phyloP scores from a whole-genome alignment of 2,888 invertebrate species.

The Glomeris marginata region DNA sequence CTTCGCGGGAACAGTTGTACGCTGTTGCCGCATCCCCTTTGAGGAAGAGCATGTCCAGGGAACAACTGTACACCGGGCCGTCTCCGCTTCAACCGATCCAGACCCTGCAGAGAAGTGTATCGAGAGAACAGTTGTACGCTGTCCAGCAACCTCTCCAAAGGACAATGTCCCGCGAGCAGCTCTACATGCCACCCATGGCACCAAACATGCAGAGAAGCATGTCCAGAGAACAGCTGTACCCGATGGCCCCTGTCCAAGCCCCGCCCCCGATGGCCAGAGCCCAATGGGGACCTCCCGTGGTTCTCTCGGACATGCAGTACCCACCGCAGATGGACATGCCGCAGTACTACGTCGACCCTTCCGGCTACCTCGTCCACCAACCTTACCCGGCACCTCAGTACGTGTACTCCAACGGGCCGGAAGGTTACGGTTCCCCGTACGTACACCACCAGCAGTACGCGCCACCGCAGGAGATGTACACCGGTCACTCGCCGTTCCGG shows the following conservation, averaged over 20 bases:
- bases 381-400: conserved; percentile 6
- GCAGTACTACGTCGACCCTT: conserved; percentile 12
- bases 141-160: conserved; percentile 1
- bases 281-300: neutral
- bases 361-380: conserved; percentile 9
- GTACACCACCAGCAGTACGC: conserved; percentile 6
- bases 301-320: neutral
- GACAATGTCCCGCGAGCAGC: neutral
- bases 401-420: neutral
- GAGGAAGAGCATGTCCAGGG: neutral
- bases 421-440: neutral
- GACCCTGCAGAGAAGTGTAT: conserved; percentile 4
- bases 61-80: neutral
- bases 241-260: neutral
- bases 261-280: neutral
- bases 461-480: neutral
- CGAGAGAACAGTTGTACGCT: conserved; percentile 7
- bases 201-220: neutral
- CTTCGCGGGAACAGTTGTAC: neutral
- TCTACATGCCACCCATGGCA: neutral
- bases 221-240: conserved; percentile 1
- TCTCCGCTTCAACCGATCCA: neutral
- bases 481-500: neutral
- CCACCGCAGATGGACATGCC: neutral
- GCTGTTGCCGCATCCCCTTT: neutral